Base-by-base conservation (phyloP, 2,113 vertebrate species). In the Cathartes aura region DNA sequence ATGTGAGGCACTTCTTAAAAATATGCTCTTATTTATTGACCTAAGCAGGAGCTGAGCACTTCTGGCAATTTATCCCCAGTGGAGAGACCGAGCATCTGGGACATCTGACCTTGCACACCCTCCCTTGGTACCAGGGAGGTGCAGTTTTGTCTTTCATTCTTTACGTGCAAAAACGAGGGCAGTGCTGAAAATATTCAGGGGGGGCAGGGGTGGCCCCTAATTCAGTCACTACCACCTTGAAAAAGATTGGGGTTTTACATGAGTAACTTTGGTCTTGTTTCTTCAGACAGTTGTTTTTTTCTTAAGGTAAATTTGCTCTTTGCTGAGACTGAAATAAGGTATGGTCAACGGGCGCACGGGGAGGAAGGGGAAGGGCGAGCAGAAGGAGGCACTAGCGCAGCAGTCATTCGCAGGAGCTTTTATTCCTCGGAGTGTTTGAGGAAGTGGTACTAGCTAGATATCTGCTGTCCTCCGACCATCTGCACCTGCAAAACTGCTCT, bases 271-370 rank as follows among this genome's bases (percentile, higher is more conserved):
- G 30, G 15, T 72, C 30, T 81, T 70, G 3, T 70, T 90, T 90
- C 58, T 90, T 93, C 34, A 62, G 68, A 29, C 9, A 15, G 29
- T 1, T 91, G 26, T n/a, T n/a, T 73, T 62, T 70, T 76, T 24
- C 40, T 84, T 45, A 48, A 29, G 27, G 58, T 73, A 55, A 79
- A 71, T 87, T 76, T 76, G 21, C 27, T 48, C 30, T 90, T 78
- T 36, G 24, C 43, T 73, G 74, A 63, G 53, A 15, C 42, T 66
- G 36, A 73, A 87, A 48, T 58, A 38, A 58, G 8, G 12, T 47
- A 34, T 19, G 24, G 55, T 56, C 50, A 71, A 52, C 0, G 4
- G 45, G 30, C 3, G 1, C 15, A 4, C 0, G 0, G 32, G 43
- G 53, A 93, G 62, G 45, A 86, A 92, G 9, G 5, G 24, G 36